These are phyloP conservation scores for Caenorhabditis angaria DNA, from an alignment of 2,888 invertebrate species.

Conservation along the genomic window DNA sequence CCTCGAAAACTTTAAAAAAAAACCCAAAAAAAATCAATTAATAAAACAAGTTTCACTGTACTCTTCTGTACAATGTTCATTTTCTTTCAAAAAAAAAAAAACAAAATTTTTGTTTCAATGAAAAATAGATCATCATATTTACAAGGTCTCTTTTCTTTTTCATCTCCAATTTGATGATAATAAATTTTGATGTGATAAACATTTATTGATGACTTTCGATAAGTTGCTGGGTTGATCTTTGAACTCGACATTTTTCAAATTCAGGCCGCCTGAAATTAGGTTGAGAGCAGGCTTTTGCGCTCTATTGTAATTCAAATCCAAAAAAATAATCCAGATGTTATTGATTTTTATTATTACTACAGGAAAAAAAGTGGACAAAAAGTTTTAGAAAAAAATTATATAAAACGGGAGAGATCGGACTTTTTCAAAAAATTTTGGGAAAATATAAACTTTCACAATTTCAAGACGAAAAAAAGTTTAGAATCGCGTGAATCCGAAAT, in stretches of 20 bases:
- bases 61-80: background rate
- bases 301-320: too few relatives aligned
- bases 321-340: too few relatives aligned
- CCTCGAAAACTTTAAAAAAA: background rate
- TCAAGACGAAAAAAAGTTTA: background rate
- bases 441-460: background rate
- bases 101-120: conserved; percentile 1
- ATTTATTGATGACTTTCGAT: too few relatives aligned
- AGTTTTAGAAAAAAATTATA: background rate
- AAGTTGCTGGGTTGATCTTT: too few relatives aligned
- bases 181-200: conserved; percentile 1
- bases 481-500: background rate
- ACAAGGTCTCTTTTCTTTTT: too few relatives aligned
- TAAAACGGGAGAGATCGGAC: too few relatives aligned
- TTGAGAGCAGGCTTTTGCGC: too few relatives aligned
- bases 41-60: background rate
- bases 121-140: conserved; percentile 1
- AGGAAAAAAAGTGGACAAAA: too few relatives aligned
- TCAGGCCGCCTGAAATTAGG: too few relatives aligned
- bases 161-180: background rate
- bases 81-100: background rate
- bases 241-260: too few relatives aligned
- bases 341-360: too few relatives aligned
- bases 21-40: background rate
- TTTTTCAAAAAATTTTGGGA: too few relatives aligned